Evolutionary conservation across 2,888 invertebrate species (phyloP).

Genomic region (Apodemia zela): DNA sequence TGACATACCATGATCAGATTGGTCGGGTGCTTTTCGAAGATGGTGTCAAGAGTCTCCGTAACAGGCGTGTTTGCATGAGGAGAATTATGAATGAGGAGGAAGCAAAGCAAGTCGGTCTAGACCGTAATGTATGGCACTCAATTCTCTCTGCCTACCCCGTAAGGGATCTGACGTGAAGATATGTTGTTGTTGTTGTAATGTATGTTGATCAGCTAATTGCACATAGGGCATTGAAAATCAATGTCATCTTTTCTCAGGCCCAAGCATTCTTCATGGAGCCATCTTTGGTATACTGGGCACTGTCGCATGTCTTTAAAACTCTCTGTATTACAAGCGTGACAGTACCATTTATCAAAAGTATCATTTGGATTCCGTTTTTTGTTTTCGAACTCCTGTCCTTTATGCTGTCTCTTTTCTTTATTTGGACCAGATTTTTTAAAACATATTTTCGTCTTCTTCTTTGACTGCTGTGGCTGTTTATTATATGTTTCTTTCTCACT

Average conservation of each 20-base stretch:
- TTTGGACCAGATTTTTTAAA: background rate
- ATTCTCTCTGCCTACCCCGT: too few species aligned
- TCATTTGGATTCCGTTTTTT: background rate
- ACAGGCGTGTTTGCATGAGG: too few species aligned
- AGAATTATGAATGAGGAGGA: too few species aligned
- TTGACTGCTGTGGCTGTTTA: background rate
- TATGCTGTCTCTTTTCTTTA: background rate
- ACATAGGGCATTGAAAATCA: background rate
- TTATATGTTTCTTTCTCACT: too few species aligned
- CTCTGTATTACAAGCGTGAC: slow-evolving; percentile 13
- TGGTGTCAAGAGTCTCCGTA: too few species aligned
- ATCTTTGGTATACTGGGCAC: slow-evolving; percentile 15
- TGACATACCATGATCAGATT: too few species aligned
- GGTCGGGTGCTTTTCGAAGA: too few species aligned
- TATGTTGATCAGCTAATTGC: too few species aligned
- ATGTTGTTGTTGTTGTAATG: too few species aligned
- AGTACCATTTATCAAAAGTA: slow-evolving; percentile 5
- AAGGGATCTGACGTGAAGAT: too few species aligned
- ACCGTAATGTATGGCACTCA: too few species aligned
- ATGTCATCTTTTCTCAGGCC: slow-evolving; percentile 8
- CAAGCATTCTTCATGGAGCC: slow-evolving; percentile 8
- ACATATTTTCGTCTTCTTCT: background rate
- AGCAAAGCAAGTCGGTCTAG: too few species aligned
- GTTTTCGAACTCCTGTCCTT: background rate
- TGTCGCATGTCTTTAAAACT: slow-evolving; percentile 9